A percentile compares a stretch with the other conserved stretches of the same genome.
phyloP scores from a whole-genome alignment of 2,888 invertebrate species.

The Rosalia funebris region DNA sequence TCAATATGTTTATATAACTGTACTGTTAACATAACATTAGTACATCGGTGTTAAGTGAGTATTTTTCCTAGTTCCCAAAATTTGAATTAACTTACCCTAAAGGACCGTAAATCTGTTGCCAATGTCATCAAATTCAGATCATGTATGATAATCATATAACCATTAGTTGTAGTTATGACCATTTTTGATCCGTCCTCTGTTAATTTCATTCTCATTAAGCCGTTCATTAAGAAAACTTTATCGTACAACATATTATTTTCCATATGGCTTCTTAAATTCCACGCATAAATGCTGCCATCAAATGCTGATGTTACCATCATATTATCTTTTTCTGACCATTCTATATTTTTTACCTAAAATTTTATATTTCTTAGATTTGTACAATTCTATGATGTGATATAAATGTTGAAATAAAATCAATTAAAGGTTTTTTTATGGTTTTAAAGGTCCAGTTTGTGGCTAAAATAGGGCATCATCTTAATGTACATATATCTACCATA shows the following conservation, averaged over 20 bases:
- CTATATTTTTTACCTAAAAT: conserved; percentile 83
- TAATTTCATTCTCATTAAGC: conserved; percentile 86
- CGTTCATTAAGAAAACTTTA: conserved; percentile 86
- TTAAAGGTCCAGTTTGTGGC: too few species aligned
- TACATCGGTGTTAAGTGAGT: too few species aligned
- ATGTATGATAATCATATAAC: conserved; percentile 89
- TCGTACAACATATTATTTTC: conserved; percentile 81
- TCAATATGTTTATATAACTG: too few species aligned
- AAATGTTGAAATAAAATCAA: too few species aligned
- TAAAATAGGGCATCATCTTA: too few species aligned
- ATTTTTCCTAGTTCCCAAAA: too few species aligned
- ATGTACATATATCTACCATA: too few species aligned
- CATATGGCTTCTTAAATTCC: conserved; percentile 91
- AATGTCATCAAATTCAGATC: conserved; percentile 84
- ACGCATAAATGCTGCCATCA: conserved; percentile 92
- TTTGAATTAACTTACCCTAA: conserved; percentile 71
- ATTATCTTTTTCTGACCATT: conserved; percentile 86
- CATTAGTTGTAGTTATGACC: conserved; percentile 90
- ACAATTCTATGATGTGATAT: too few species aligned
- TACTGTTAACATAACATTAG: too few species aligned
- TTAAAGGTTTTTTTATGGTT: too few species aligned
- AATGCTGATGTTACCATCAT: conserved; percentile 90
- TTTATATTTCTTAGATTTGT: too few species aligned
- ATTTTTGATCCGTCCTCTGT: conserved; percentile 88
- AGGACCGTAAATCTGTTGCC: conserved; percentile 82